Base-by-base conservation (phyloP, 2,888 invertebrate species). In the Thecocarcelia acutangulata region DNA sequence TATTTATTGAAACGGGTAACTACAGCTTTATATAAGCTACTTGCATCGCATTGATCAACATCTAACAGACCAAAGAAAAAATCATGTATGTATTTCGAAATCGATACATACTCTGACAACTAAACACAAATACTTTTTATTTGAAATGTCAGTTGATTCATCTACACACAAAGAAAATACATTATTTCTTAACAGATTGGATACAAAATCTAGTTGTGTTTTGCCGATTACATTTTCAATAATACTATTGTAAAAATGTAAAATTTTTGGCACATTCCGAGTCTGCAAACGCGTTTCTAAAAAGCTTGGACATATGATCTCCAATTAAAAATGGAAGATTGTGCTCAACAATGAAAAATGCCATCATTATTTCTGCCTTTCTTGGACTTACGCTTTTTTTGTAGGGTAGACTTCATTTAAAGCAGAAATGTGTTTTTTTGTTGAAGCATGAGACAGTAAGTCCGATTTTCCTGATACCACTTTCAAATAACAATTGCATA, bases 1-100 rank as follows among this genome's bases (percentile, higher is more conserved):
- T 85, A 33, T 42, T 84, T 58, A 6, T 52, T 13, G 73, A 86
- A 86, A 70, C 58, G 82, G n/a, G 83, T 15, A 3, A 19, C 11
- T 12, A 48, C 19, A 1, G 2, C 15, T 5, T 17, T 46, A 46
- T 17, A 46, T 15, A 17, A 54, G 8, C 54, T 54, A 13, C 6
- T 33, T 8, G 54, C 28, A 9, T 54, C 33, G 15, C 54, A 54
- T 9, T 54, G 2, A 9, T 33, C 9, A 8, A 33, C 33, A 1
- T 28, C n/a, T 15, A 54, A 59, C 21, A 75, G 50, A 6, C 63
- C 64, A 58, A 58, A 66, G 6, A 66, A 75, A 9, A 42, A 56
- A 58, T 75, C 66, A 19, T 58, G 17, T 28, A 19, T 58, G 17
- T 28, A 54, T 64, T 44, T 64, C n/a, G 21, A 75, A 75, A 58